These are phyloP conservation scores for Notolepis coatsorum DNA, from an alignment of 2,797 vertebrate genomes.

Conservation along the genomic window DNA sequence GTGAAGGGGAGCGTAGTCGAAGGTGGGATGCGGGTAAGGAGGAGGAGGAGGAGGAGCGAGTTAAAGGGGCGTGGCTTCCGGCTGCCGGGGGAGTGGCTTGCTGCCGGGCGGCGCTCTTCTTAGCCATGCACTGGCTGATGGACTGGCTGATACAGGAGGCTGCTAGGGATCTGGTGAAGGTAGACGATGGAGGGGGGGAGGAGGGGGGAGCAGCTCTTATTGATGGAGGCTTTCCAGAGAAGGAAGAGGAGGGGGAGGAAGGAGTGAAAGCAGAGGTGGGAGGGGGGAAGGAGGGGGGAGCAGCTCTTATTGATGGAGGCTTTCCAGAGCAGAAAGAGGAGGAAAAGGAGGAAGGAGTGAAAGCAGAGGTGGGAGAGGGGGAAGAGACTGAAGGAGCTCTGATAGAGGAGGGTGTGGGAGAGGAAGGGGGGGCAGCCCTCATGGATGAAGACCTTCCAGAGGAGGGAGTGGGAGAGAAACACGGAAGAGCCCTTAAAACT, in stretches of 20 bases:
- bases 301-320: neutral
- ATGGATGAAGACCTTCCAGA: conserved; percentile 23
- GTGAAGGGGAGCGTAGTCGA: conserved; percentile 66
- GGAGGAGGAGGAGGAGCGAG: conserved; percentile 13
- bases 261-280: conserved; percentile 25
- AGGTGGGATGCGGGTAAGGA: conserved; percentile 42
- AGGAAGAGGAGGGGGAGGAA: conserved; percentile 52
- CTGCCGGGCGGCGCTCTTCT: conserved; percentile 45
- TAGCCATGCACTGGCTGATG: conserved; percentile 86
- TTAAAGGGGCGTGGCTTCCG: conserved; percentile 7
- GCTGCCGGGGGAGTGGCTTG: conserved; percentile 35
- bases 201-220: neutral
- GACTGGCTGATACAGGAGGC: conserved; percentile 89
- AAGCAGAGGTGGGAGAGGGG: conserved; percentile 23
- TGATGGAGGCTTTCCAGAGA: no score
- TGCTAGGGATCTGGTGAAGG: conserved; percentile 84
- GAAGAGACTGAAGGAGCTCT: no score
- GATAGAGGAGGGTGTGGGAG: conserved; percentile 2
- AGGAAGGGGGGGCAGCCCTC: conserved; percentile 15
- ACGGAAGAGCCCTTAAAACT: conserved; percentile 36
- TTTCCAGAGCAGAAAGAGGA: neutral
- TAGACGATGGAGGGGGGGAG: conserved; percentile 41
- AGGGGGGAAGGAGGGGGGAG: neutral
- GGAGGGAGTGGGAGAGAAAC: conserved; percentile 35
- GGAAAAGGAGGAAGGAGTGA: neutral